Base-by-base conservation (phyloP, 2,888 invertebrate genomes). In the Clistopyga incitator region DNA sequence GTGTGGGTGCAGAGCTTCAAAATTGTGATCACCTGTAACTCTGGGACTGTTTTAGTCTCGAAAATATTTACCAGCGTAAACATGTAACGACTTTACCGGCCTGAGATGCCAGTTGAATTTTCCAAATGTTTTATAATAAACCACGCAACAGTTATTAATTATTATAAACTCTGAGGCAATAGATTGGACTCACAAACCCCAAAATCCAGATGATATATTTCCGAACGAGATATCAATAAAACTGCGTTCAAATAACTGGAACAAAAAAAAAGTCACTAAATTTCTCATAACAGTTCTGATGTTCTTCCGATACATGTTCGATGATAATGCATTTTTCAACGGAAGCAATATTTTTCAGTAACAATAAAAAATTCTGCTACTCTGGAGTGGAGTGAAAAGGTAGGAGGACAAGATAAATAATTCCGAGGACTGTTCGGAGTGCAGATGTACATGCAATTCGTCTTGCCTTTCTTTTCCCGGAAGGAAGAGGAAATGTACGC, bases 341-440 rank as follows among this genome's bases (percentile, higher is more conserved):
- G 25, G 2, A 25, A 56, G 54, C 25, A 25, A 25, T 25, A 6
- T 0, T 13, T 56, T 15, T 25, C 56, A n/a, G 42, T 45, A 45
- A 47, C 6, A 15, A 6, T 25, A n/a, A 25, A 64, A 38, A 65
- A 29, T 4, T 20, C 6, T 29, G 45, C n/a, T n/a, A 61, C 50
- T 25, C 11, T 8, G 18, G 25, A 67, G 20, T 18, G 25, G 38
- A 61, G n/a, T n/a, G 23, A 45, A 67, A 72, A 59, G 38, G 50
- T 45, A 45, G n/a, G 68, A 47, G 74, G 38, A 56, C 34, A 45
- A 71, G 70, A 82, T 72, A 72, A 82, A 82, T 82, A 72, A 78
- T 82, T 82, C 72, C 52, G 61, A 18, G 45, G 68, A 54, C 82
- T 74, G 67, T 74, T 59, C 59, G 42, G 20, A 47, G 59, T 72